Percentiles rank a stretch among this genome's conserved stretches.
These are phyloP conservation scores for Dasypolia templi DNA, from an alignment of 2,888 invertebrate species.

Conservation along the genomic window DNA sequence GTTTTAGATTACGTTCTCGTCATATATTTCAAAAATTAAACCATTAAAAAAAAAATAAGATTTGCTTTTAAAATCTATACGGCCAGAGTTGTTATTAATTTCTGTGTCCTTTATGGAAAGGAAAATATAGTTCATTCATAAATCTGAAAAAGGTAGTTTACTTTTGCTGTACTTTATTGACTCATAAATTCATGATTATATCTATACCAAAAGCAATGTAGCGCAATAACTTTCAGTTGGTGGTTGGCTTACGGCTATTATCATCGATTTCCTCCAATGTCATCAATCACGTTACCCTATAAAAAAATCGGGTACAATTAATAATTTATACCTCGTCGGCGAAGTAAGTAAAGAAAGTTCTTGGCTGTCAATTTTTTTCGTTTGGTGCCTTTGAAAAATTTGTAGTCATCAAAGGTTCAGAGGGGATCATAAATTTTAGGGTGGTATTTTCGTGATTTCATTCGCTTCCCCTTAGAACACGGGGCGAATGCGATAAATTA, in stretches of 20 bases:
- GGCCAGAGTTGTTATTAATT: neutral
- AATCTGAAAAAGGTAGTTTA: slow-evolving; percentile 28
- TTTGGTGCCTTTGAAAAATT: slow-evolving; percentile 82
- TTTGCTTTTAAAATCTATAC: neutral
- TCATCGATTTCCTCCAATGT: slow-evolving; percentile 60
- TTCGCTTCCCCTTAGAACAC: slow-evolving; percentile 84
- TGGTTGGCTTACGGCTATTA: slow-evolving; percentile 57
- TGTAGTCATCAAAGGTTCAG: slow-evolving; percentile 84
- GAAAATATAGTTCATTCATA: neutral
- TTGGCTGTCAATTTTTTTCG: slow-evolving; percentile 75
- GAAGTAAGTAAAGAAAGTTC: slow-evolving; percentile 71
- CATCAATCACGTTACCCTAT: slow-evolving; percentile 67
- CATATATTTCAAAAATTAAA: too few relatives aligned
- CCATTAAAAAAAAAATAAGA: too few relatives aligned
- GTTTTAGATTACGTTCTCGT: neutral
- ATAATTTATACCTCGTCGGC: slow-evolving; percentile 74
- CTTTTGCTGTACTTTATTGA: slow-evolving; percentile 27
- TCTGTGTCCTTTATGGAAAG: neutral
- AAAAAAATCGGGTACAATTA: slow-evolving; percentile 68
- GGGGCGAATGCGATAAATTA: slow-evolving; percentile 86
- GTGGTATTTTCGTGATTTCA: slow-evolving; percentile 84
- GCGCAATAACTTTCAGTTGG: slow-evolving; percentile 40
- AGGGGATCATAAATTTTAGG: slow-evolving; percentile 85
- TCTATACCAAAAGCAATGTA: slow-evolving; percentile 1
- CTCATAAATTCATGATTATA: slow-evolving; percentile 34